Evolutionary conservation across 2,797 vertebrate species (phyloP), one percentile per base, ranked within the genome.

Genomic region (Artibeus jamaicensis): DNA sequence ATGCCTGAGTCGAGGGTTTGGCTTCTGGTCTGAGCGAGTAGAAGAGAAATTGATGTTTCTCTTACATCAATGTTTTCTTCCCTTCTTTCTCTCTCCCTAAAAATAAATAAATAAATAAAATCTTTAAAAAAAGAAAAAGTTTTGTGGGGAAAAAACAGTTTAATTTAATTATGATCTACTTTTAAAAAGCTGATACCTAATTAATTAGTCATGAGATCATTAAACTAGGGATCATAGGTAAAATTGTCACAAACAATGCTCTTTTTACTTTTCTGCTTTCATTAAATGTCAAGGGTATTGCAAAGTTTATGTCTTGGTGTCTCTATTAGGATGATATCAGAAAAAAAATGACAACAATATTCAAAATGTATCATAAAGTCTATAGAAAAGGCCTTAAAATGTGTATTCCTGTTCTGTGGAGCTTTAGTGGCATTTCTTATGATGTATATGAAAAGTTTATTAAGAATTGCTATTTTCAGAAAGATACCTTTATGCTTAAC

Each of bases 351-450:
- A 79, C 24, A 85, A 12, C 9, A 53, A 16, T 79, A 29, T 70
- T 87, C 62, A 65, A 24, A 21, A n/a, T 92, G 86, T 76, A 48
- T 55, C 50, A 87, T 46, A 39, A 87, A 62, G 12, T 74, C 19
- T 68, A 10, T 84, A 76, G 34, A 24, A 68, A 89, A 89, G 62
- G 1, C 0, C 21, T 93, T 96, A 32, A 88, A 86, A 73, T 62
- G 76, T 57, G 32, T 85, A 55, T 87, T 18, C 22, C 39, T 87
- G 29, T 67, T 21, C 14, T 46, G 2, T 87, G 11, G 9, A 12
- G 19, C 26, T 73, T 77, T 87, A 92, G 19, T 78, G 10, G 34
- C n/a, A 77, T 89, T 95, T 87, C 42, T 95, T 86, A 73, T 29
- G 21, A 84, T 48, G 26, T 53, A 14, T 79, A 67, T 68, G 39